phyloP scores from a whole-genome alignment of 2,888 invertebrate species.

The Drosophila mulleri region DNA sequence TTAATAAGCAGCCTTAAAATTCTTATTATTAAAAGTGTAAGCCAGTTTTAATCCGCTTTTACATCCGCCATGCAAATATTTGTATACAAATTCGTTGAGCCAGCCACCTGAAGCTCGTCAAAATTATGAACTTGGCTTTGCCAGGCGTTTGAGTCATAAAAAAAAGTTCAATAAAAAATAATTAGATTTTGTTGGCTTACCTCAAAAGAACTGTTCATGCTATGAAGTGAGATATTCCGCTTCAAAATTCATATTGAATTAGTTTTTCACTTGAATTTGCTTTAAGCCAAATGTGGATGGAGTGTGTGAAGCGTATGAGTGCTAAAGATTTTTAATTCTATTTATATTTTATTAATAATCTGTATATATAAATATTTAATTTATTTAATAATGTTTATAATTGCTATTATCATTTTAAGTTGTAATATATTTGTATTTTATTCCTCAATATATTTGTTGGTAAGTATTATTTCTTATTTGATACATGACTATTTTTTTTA shows the following conservation, averaged over 20 bases:
- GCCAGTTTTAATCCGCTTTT: slow-evolving; percentile 55
- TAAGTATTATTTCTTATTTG: too few species aligned
- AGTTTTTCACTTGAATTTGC: background rate
- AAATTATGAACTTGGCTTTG: slow-evolving; percentile 4
- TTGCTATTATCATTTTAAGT: background rate
- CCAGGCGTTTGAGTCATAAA: background rate
- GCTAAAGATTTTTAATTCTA: background rate
- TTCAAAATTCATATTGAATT: background rate
- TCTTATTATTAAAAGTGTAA: slow-evolving; percentile 45
- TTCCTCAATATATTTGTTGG: too few species aligned
- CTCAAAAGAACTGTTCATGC: background rate
- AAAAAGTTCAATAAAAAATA: background rate
- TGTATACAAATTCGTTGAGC: slow-evolving; percentile 36
- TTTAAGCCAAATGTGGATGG: background rate
- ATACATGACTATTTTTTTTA: too few species aligned
- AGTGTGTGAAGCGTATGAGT: background rate
- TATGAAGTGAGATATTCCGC: background rate
- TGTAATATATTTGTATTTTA: too few species aligned
- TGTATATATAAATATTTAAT: background rate
- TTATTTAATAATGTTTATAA: background rate
- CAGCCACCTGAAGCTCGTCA: slow-evolving; percentile 15
- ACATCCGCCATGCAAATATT: slow-evolving; percentile 24
- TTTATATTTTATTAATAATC: background rate
- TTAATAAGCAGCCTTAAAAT: slow-evolving; percentile 69
- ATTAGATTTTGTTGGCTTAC: background rate